Conservation (phyloP, 2,888 invertebrate genomes). For the Dryobota labecula region DNA sequence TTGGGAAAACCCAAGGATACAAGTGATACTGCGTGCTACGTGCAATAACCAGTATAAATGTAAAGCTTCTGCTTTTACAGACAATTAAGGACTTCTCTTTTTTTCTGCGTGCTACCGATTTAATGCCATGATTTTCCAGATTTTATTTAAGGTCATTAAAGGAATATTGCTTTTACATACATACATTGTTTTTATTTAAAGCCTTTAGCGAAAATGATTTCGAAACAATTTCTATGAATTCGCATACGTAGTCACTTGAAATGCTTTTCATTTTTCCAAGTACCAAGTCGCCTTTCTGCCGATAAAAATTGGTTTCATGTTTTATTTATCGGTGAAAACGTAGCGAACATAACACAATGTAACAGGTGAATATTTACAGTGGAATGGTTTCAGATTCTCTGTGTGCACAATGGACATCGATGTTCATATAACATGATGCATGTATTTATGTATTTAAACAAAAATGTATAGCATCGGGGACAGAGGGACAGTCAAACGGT, state of each 20-base stretch:
- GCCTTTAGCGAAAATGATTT: not conserved
- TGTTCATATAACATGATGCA: not conserved
- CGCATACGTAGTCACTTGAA: not conserved
- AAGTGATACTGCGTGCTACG: not conserved
- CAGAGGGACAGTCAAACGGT: constrained; percentile 19
- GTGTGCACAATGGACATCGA: not conserved
- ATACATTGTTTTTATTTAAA: not conserved
- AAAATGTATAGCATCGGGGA: not conserved
- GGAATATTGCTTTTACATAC: not conserved
- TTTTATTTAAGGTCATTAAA: not conserved
- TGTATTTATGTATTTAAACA: not conserved
- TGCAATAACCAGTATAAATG: not conserved
- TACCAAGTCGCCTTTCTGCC: not conserved
- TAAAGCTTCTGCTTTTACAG: not conserved
- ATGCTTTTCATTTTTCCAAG: not conserved
- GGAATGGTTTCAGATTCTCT: not conserved
- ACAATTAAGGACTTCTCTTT: not conserved
- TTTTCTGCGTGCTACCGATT: not conserved
- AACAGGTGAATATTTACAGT: not conserved
- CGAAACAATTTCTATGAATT: not conserved
- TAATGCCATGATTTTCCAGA: not conserved
- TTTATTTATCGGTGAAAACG: not conserved
- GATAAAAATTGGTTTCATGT: not conserved
- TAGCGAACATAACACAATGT: not conserved
- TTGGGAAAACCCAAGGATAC: no score